phyloP scores from a whole-genome alignment of 2,797 vertebrate genomes.

The Takifugu ocellatus region DNA sequence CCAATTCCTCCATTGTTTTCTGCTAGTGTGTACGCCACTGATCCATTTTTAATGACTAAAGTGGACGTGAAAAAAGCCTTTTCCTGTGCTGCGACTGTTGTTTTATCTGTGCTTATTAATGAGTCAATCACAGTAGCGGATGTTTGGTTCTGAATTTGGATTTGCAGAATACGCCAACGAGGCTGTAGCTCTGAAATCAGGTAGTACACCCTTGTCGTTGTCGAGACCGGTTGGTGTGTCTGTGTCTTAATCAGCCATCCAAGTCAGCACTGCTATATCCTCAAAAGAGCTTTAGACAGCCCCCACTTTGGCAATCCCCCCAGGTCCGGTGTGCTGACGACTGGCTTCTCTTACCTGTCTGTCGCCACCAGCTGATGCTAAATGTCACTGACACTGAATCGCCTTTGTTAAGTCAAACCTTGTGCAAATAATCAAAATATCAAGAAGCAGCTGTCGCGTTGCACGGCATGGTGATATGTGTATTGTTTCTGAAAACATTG shows the following conservation, averaged over 20 bases:
- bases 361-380: conserved; percentile 89
- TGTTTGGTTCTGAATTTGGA: neutral
- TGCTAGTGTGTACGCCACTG: conserved; percentile 7
- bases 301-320: conserved; percentile 54
- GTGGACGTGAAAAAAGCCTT: conserved; percentile 4
- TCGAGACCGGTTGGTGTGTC: conserved; percentile 14
- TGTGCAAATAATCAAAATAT: conserved; percentile 55
- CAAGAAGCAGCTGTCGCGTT: conserved; percentile 35
- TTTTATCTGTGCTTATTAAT: neutral
- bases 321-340: conserved; percentile 91
- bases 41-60: conserved; percentile 11
- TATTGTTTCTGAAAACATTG: conserved; percentile 46
- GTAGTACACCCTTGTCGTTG: conserved; percentile 14
- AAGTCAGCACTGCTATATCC: conserved; percentile 17
- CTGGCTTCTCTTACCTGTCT: conserved; percentile 89
- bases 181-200: neutral
- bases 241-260: conserved; percentile 31
- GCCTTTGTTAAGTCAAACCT: conserved; percentile 71
- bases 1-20: conserved; percentile 33
- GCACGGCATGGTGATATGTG: conserved; percentile 44
- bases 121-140: no score
- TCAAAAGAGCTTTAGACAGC: conserved; percentile 26
- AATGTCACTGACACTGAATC: conserved; percentile 91
- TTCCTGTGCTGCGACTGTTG: neutral
- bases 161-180: neutral